Percentiles rank a stretch among this genome's conserved stretches.
phyloP scores from a whole-genome alignment of 2,888 invertebrate species.

The Halictus quadricinctus region DNA sequence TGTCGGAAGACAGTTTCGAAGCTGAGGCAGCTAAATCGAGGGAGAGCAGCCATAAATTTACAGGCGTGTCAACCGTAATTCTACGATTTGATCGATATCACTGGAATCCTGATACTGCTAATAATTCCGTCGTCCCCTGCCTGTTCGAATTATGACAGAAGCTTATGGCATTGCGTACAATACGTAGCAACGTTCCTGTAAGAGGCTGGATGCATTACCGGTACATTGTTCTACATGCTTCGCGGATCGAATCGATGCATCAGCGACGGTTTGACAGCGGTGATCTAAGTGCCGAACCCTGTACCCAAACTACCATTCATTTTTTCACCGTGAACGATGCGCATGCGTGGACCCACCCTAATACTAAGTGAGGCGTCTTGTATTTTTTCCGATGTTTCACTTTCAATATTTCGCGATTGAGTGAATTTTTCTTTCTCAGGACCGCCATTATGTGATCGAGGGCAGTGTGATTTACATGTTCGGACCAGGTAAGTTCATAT shows the following conservation, averaged over 20 bases:
- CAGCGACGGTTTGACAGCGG: constrained; percentile 30
- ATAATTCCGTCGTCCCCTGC: constrained; percentile 31
- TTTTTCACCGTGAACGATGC: constrained; percentile 35
- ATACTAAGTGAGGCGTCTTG: neutral
- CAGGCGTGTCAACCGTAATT: constrained; percentile 8
- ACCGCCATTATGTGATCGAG: neutral
- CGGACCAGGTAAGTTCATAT: neutral
- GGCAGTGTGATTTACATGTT: neutral
- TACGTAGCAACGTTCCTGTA: constrained; percentile 23
- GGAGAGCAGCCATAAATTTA: constrained; percentile 6
- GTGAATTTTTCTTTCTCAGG: neutral
- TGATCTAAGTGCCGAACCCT: constrained; percentile 57
- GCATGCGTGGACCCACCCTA: neutral
- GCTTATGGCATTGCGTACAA: constrained; percentile 24
- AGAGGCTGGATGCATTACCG: constrained; percentile 36
- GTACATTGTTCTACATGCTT: constrained; percentile 42
- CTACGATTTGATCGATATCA: constrained; percentile 24
- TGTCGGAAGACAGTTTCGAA: constrained; percentile 1
- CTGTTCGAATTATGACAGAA: constrained; percentile 36
- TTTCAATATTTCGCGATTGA: neutral
- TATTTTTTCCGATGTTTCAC: neutral
- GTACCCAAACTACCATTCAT: constrained; percentile 32
- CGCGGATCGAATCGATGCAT: constrained; percentile 45
- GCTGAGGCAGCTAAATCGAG: constrained; percentile 16
- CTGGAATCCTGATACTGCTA: constrained; percentile 10